Percentiles rank a stretch among this genome's conserved stretches.
These are phyloP conservation scores for Panagrolaimus sp. DNA, from an alignment of 1,140 invertebrate genomes.

Conservation along the genomic window DNA sequence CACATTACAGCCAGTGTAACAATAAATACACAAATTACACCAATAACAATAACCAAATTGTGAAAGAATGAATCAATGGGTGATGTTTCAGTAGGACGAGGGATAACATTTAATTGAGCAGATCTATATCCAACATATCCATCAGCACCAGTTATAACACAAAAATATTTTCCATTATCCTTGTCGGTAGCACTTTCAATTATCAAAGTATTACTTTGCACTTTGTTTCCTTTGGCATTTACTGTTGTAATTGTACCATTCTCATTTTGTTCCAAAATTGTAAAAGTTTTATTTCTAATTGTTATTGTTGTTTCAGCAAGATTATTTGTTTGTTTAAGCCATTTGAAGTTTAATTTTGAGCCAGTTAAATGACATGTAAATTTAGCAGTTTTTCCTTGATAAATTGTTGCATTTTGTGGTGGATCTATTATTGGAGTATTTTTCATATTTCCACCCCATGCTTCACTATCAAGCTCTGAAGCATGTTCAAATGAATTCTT, in stretches of 20 bases:
- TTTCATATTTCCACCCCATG: constrained; percentile 9
- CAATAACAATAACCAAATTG: neutral
- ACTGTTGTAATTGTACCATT: neutral
- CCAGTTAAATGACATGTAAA: constrained; percentile 10
- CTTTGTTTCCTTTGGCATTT: neutral
- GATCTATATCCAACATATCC: constrained; percentile 7
- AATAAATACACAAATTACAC: neutral
- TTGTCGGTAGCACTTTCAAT: neutral
- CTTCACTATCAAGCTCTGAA: constrained; percentile 7
- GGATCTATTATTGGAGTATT: neutral
- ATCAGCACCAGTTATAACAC: neutral
- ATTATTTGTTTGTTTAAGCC: neutral
- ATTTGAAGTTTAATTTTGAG: neutral
- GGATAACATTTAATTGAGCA: neutral
- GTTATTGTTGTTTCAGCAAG: neutral
- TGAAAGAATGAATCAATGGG: neutral
- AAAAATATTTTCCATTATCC: neutral
- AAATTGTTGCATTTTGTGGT: constrained; percentile 6
- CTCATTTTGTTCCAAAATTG: constrained; percentile 3
- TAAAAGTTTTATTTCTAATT: constrained; percentile 5
- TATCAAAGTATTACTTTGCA: constrained; percentile 1
- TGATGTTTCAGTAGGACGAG: neutral
- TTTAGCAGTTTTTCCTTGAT: constrained; percentile 4
- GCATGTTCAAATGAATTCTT: constrained; percentile 9
- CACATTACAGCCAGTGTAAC: neutral